These are phyloP conservation scores for Macrochelys suwanniensis DNA, from an alignment of 2,797 vertebrate species.

Conservation along the genomic window DNA sequence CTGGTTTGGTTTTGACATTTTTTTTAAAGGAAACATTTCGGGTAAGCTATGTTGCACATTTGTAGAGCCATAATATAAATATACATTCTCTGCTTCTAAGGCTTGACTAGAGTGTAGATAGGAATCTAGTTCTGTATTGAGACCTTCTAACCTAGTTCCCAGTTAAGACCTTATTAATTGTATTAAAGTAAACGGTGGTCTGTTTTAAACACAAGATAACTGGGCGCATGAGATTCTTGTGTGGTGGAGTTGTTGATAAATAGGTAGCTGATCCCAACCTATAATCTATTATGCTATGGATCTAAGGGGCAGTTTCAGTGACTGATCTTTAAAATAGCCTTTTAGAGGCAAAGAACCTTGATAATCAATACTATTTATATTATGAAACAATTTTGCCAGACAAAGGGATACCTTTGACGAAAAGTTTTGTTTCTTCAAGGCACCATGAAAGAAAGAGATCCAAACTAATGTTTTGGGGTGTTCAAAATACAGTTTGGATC, in stretches of 20 bases:
- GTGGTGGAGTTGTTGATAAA: neutral
- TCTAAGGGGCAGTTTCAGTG: neutral
- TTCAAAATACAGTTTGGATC: neutral
- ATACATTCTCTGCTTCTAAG: neutral
- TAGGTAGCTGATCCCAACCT: neutral
- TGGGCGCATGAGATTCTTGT: neutral
- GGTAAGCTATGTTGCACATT: neutral
- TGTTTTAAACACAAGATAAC: neutral
- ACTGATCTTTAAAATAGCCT: neutral
- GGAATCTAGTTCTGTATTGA: neutral
- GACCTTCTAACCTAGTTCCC: neutral
- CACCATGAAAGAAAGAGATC: neutral
- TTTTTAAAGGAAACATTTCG: neutral
- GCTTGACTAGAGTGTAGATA: neutral
- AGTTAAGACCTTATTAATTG: neutral
- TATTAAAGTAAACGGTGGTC: neutral
- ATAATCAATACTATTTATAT: neutral
- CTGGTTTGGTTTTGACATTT: neutral
- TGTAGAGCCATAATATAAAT: neutral
- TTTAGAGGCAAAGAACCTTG: neutral
- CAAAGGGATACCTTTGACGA: neutral
- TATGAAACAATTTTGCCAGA: neutral
- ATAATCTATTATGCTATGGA: fast-evolving
- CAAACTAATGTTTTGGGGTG: neutral
- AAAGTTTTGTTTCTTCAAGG: neutral